Percentiles rank a stretch among this genome's conserved stretches.
Conservation (phyloP, 2,797 vertebrate genomes). For the Apogon talboti region DNA sequence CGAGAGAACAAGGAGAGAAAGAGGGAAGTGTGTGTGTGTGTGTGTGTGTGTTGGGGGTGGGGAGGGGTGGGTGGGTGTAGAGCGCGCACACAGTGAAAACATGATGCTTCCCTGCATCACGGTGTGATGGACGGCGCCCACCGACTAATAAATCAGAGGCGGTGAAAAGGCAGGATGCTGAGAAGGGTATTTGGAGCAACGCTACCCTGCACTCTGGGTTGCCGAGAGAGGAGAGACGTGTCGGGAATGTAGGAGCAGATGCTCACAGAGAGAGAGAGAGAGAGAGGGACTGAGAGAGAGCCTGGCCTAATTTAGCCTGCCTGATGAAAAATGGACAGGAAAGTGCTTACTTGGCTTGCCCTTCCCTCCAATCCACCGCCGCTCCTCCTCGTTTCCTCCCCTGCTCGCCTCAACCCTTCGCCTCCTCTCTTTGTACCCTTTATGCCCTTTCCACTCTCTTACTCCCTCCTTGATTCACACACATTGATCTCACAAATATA, state of each 20-base stretch:
- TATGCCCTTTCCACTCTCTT: slow-evolving; percentile 30
- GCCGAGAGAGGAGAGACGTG: slow-evolving; percentile 62
- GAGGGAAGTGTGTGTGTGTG: not conserved
- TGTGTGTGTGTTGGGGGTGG: not conserved
- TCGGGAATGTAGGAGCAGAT: slow-evolving; percentile 72
- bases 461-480: slow-evolving; percentile 35
- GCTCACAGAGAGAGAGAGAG: slow-evolving; percentile 41
- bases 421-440: slow-evolving; percentile 27
- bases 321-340: slow-evolving; percentile 82
- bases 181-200: slow-evolving; percentile 69
- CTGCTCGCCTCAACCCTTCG: slow-evolving; percentile 21
- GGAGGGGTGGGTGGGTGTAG: slow-evolving; percentile 20
- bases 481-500: slow-evolving; percentile 33
- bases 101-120: slow-evolving; percentile 58
- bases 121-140: slow-evolving; percentile 71
- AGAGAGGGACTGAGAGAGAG: slow-evolving; percentile 45
- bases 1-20: slow-evolving; percentile 36
- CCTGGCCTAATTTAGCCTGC: slow-evolving; percentile 74
- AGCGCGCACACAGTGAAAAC: slow-evolving; percentile 64
- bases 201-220: slow-evolving; percentile 47
- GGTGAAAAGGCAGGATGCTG: slow-evolving; percentile 73
- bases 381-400: slow-evolving; percentile 55
- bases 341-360: slow-evolving; percentile 80
- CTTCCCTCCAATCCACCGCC: slow-evolving; percentile 49
- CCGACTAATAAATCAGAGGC: slow-evolving; percentile 76